phyloP scores from a whole-genome alignment of 2,797 vertebrate genomes.

The Sphaeramia orbicularis region DNA sequence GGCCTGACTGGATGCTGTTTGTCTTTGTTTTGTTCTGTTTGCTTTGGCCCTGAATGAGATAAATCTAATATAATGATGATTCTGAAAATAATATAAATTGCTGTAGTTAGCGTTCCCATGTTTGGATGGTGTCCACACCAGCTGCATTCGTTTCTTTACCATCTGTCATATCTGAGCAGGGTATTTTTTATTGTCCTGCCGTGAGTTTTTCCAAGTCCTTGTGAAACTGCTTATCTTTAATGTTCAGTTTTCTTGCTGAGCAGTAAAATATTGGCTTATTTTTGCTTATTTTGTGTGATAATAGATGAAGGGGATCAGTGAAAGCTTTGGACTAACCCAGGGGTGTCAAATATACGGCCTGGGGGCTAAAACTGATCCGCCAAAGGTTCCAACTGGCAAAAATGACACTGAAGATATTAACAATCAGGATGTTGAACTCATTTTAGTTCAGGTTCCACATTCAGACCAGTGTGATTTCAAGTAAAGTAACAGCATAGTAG shows the following conservation, averaged over 20 bases:
- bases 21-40: conserved; percentile 38
- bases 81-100: conserved; percentile 62
- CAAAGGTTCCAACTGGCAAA: too few relatives aligned
- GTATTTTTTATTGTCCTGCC: conserved; percentile 6
- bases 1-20: conserved; percentile 34
- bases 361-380: too few relatives aligned
- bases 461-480: too few relatives aligned
- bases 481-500: too few relatives aligned
- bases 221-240: conserved; percentile 12
- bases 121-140: conserved; percentile 38
- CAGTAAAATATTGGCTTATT: conserved; percentile 1
- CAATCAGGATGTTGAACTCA: too few relatives aligned
- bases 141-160: conserved; percentile 42
- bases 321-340: too few relatives aligned
- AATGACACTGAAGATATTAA: too few relatives aligned
- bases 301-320: too few relatives aligned
- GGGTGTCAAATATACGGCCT: too few relatives aligned
- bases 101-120: conserved; percentile 32
- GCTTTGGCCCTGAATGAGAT: conserved; percentile 37
- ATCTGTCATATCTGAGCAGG: conserved; percentile 41
- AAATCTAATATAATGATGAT: conserved; percentile 68
- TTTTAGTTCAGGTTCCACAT: too few relatives aligned
- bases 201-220: conserved; percentile 16
- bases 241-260: conserved; percentile 11
- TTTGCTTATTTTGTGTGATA: too few relatives aligned